These are phyloP conservation scores for Heterotilapia buettikoferi DNA, from an alignment of 2,113 vertebrate species.

Conservation along the genomic window DNA sequence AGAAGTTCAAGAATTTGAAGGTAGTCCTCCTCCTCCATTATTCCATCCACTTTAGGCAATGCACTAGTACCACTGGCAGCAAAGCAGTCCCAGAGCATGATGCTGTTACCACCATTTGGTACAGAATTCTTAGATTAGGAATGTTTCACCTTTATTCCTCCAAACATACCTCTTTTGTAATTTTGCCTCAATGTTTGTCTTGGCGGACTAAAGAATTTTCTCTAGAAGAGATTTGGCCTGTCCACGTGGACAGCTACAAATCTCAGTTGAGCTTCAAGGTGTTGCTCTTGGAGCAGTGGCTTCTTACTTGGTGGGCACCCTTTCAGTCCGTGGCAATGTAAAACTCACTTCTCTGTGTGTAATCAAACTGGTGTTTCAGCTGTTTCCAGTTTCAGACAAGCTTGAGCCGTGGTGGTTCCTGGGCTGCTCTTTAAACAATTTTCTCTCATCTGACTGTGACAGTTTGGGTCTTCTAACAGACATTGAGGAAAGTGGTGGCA, in stretches of 20 bases:
- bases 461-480: neutral
- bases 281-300: neutral
- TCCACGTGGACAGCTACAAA: neutral
- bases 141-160: neutral
- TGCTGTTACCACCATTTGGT: neutral
- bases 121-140: neutral
- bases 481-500: neutral
- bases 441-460: neutral
- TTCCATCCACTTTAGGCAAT: neutral
- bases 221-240: neutral
- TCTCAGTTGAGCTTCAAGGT: neutral
- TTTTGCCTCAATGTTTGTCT: neutral
- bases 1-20: neutral
- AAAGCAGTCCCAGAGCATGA: neutral
- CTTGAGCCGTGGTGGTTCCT: neutral
- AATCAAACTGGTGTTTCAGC: neutral
- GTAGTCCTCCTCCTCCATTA: neutral
- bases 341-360: neutral
- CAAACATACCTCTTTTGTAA: neutral
- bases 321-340: neutral
- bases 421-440: neutral
- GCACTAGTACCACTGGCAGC: neutral
- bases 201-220: neutral
- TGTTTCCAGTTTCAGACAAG: neutral
- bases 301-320: neutral